Evolutionary conservation across 2,113 vertebrate genomes (phyloP), one percentile per base, ranked within the genome.

Genomic region (Vimba vimba): DNA sequence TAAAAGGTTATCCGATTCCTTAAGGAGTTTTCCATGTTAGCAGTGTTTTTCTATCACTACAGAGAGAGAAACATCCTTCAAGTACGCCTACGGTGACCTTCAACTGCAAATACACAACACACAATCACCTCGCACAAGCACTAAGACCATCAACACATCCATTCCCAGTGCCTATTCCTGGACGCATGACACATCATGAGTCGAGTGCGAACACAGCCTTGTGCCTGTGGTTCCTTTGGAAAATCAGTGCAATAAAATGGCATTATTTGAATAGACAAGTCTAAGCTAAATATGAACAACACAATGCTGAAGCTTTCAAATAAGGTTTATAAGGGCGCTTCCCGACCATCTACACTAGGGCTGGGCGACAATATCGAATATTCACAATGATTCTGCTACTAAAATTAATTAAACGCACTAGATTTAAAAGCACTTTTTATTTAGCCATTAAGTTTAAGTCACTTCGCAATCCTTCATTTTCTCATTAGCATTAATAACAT

Each of bases 221-320:
- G n/a, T 76, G 13, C 33, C 75, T 55, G 73, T 12, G 71, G 12
- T 15, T 64, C 43, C 13, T 25, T 47, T 13, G 11, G 15, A 13
- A 64, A 81, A 43, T 10, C 25, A 79, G 27, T 10, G 2, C 47
- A 76, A 6, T 78, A 39, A 43, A 62, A 79, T 79, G 23, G 2
- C 39, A 81, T 47, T 19, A 30, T 45, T 47, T 33, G 15, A 50
- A 43, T n/a, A n/a, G 11, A 69, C n/a, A n/a, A 52, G 27, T 33
- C n/a, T 52, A 36, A 52, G 62, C 79, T 69, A 69, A 69, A 69
- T 13, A 47, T 69, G 45, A 43, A 82, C 27, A 82, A 82, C 62
- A 68, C 80, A 4, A 12, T 69, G 80, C 5, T 82, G 45, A 69
- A 47, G 25, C 39, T 12, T 81, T 66, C 11, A 50, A 78, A 39